Evolutionary conservation across 1,140 invertebrate species (phyloP), one percentile per base, ranked within the genome.

Genomic region (Tribolium madens): DNA sequence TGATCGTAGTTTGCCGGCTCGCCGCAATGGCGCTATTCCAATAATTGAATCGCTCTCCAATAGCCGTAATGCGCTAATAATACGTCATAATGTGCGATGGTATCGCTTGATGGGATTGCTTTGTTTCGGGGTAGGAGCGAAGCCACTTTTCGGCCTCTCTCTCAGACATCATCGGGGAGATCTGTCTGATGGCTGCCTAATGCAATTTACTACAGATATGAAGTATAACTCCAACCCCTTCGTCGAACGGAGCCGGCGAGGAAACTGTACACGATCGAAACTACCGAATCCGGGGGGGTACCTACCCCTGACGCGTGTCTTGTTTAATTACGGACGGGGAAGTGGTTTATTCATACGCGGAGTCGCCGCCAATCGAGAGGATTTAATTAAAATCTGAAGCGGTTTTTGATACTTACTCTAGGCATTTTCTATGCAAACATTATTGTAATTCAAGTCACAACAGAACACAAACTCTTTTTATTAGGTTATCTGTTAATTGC

Each of bases 11-110:
- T 84, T 80, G 78, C 79, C 76, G 82, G 83, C 79, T 81, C 79
- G 81, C 84, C 84, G 84, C 84, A 84, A 84, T 73, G 83, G 82
- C 82, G 81, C 83, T 83, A 84, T 85, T 86, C 85, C 85, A 84
- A 86, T 86, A 86, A 86, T 86, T 86, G 85, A 86, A 86, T 86
- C 83, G 84, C 83, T 84, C 84, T 85, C 84, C 84, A 85, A 85
- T 85, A 84, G 84, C 84, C 79, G 84, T 85, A 85, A 86, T 86
- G 85, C 85, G 83, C 82, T 83, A 83, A 83, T 83, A 83, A 83
- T 83, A 83, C 81, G 82, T 86, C 85, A 86, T 86, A 86, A 86
- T 85, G 85, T 85, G 83, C 82, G 85, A 86, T 86, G 83, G 81
- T 86, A 86, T 85, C 84, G 84, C 79, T 78, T 84, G 85, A 86